Evolutionary conservation across 2,888 invertebrate species (phyloP).

Genomic region (Gymnoscelis rufifasciata): DNA sequence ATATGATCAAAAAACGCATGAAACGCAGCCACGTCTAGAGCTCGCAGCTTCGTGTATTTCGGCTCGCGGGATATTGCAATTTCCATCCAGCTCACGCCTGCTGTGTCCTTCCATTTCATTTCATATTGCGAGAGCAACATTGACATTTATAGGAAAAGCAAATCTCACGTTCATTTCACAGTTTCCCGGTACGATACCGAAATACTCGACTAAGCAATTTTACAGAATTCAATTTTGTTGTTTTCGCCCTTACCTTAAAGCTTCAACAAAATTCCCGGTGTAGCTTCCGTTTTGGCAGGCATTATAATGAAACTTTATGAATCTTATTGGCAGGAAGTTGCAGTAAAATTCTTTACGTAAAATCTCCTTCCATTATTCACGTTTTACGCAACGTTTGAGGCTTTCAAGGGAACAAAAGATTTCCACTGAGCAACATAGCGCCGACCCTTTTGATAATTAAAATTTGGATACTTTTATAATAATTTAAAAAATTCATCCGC

Average conservation of each 20-base stretch:
- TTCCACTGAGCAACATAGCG: slow-evolving; percentile 36
- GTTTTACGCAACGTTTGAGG: slow-evolving; percentile 28
- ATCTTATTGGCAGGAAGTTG: background rate
- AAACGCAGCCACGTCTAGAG: slow-evolving; percentile 23
- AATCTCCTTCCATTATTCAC: slow-evolving; percentile 24
- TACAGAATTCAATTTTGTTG: slow-evolving; percentile 3
- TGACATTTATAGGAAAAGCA: slow-evolving; percentile 46
- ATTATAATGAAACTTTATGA: background rate
- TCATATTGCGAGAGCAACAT: slow-evolving; percentile 52
- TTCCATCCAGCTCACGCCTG: slow-evolving; percentile 55
- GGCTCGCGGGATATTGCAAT: slow-evolving; percentile 65
- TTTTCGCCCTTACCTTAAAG: background rate
- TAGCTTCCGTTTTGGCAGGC: background rate
- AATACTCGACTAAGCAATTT: slow-evolving; percentile 8
- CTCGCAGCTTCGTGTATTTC: slow-evolving; percentile 40
- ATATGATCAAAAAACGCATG: too few relatives aligned
- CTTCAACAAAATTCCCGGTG: background rate
- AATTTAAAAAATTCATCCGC: slow-evolving; percentile 42
- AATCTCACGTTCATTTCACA: slow-evolving; percentile 35
- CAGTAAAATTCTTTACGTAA: background rate
- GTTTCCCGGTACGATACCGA: slow-evolving; percentile 20
- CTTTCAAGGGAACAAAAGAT: slow-evolving; percentile 38
- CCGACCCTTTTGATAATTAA: slow-evolving; percentile 50
- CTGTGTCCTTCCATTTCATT: slow-evolving; percentile 60
- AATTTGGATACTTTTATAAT: slow-evolving; percentile 42